Percentiles rank a stretch among this genome's conserved stretches.
These are phyloP conservation scores for Heteractis magnifica DNA, from an alignment of 92 coral and sea anemone genomes.

Conservation along the genomic window DNA sequence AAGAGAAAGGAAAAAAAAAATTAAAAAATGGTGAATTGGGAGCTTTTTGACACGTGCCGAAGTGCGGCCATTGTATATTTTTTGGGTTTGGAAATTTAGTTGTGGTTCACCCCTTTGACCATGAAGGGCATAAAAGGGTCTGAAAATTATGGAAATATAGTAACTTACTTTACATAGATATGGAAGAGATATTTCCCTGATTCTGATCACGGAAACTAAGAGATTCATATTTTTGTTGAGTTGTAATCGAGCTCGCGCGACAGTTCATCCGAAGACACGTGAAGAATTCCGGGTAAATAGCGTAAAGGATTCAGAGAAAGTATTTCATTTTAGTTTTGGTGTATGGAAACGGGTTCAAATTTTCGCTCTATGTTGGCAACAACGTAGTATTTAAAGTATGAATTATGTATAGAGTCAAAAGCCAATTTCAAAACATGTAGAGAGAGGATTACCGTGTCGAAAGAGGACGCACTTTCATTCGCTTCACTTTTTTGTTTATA, in stretches of 20 bases:
- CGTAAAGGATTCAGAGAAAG: not conserved
- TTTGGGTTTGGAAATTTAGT: not conserved
- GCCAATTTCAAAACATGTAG: conserved; percentile 19
- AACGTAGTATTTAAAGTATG: conserved; percentile 22
- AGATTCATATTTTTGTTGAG: not conserved
- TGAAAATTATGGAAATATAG: conserved; percentile 23
- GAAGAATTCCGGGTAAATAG: not conserved
- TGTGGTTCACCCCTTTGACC: conserved; percentile 29
- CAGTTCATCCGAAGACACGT: not conserved
- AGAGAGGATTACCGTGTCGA: not conserved
- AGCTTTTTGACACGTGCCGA: conserved; percentile 18
- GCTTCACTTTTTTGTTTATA: conserved; percentile 6
- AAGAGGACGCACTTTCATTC: conserved; percentile 1
- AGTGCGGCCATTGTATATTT: not conserved
- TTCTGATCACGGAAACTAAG: conserved; percentile 2
- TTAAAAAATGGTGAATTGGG: not conserved
- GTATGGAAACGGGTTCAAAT: conserved; percentile 1
- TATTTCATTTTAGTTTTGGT: not conserved
- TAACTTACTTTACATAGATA: conserved; percentile 9
- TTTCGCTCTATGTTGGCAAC: not conserved
- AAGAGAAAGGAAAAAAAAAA: not conserved
- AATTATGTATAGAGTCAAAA: conserved; percentile 30
- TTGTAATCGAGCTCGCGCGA: conserved; percentile 7
- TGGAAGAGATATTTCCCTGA: conserved; percentile 12
- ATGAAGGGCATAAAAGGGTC: conserved; percentile 16